A percentile compares a stretch with the other conserved stretches of the same genome.
Evolutionary conservation across 2,113 vertebrate species (phyloP).

Genomic region (Hystrix brachyura): DNA sequence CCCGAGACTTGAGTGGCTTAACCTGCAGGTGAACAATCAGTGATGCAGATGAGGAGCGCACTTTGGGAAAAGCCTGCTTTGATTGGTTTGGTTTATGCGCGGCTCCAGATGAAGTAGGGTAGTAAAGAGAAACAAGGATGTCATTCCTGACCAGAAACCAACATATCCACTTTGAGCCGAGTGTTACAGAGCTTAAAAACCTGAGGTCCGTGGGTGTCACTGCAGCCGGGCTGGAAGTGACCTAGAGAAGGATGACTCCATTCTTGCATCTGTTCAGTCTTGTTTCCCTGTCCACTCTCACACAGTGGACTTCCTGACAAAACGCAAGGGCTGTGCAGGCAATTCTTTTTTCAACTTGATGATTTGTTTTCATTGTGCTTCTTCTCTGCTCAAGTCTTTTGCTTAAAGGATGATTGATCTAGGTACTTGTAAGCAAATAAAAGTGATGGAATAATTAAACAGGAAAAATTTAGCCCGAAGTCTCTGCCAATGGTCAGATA

Average conservation of each 20-base stretch:
- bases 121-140: background rate
- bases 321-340: background rate
- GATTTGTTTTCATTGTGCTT: constrained; percentile 14
- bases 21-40: background rate
- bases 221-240: background rate
- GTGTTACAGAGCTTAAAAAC: background rate
- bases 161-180: background rate
- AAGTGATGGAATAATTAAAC: background rate
- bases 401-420: constrained; percentile 5
- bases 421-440: background rate
- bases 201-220: background rate
- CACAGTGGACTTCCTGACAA: background rate
- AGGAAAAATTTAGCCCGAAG: background rate
- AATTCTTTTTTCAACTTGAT: background rate
- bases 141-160: background rate
- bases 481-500: background rate
- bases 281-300: background rate
- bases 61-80: background rate
- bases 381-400: background rate
- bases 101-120: background rate
- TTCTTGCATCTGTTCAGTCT: background rate
- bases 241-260: background rate
- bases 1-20: background rate
- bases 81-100: background rate
- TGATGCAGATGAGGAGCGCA: no score